Evolutionary conservation across 2,797 vertebrate species (phyloP).

Genomic region (Sphenopsis melanotis): DNA sequence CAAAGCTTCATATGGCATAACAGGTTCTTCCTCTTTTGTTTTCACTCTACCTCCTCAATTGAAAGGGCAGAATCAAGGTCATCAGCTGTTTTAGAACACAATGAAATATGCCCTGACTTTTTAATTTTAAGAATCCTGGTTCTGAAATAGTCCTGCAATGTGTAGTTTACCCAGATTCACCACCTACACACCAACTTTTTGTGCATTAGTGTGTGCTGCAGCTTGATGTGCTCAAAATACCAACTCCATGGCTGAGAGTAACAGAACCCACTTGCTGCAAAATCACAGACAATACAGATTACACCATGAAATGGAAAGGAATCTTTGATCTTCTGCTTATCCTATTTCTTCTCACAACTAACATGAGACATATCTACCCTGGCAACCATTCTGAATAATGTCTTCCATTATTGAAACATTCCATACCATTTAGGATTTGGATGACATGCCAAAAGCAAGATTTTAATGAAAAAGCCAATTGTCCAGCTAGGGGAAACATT

Average conservation of each 20-base stretch:
- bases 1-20: neutral
- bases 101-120: neutral
- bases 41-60: neutral
- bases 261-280: neutral
- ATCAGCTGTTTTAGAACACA: neutral
- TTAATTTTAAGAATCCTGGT: neutral
- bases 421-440: neutral
- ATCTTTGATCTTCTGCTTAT: neutral
- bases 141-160: neutral
- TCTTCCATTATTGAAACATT: neutral
- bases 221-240: neutral
- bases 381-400: neutral
- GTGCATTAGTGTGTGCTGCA: neutral
- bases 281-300: neutral
- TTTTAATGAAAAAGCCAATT: neutral
- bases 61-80: neutral
- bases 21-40: neutral
- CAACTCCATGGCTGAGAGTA: rapidly evolving
- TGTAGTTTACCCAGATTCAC: neutral
- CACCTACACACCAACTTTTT: neutral
- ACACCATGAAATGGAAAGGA: neutral
- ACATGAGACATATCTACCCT: neutral
- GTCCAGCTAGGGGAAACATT: neutral
- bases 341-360: neutral
- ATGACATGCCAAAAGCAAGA: rapidly evolving